Evolutionary conservation across 2,888 invertebrate species (phyloP).

Genomic region (Brenthis ino): DNA sequence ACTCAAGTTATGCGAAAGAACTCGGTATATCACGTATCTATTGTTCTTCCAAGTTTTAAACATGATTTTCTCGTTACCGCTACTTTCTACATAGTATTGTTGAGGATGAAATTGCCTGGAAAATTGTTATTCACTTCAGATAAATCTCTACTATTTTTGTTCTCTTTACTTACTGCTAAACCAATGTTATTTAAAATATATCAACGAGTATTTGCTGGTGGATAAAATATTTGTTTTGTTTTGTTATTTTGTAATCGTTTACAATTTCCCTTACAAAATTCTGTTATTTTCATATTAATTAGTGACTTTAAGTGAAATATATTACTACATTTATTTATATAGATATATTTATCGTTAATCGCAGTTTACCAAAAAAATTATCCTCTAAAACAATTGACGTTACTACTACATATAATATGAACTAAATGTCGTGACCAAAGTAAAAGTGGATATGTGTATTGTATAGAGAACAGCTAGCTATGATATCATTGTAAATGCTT

Average conservation of each 20-base stretch:
- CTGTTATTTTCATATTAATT: too few species aligned
- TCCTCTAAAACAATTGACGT: conserved; percentile 1
- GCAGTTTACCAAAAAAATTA: background rate
- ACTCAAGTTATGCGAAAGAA: conserved; percentile 41
- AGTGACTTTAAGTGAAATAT: too few species aligned
- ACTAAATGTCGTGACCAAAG: conserved; percentile 24
- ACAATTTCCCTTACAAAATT: too few species aligned
- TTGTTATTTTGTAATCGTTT: too few species aligned
- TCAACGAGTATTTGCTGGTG: too few species aligned
- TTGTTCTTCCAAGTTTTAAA: conserved; percentile 52
- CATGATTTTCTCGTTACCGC: conserved; percentile 34
- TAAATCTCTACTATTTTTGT: conserved; percentile 3
- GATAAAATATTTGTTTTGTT: too few species aligned
- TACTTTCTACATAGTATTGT: conserved; percentile 18
- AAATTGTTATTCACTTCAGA: conserved; percentile 23
- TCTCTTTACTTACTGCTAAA: background rate
- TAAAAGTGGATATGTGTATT: conserved; percentile 25
- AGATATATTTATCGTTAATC: background rate
- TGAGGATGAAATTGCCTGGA: conserved; percentile 16
- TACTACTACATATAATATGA: conserved; percentile 5
- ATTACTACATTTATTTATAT: background rate
- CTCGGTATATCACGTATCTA: conserved; percentile 48
- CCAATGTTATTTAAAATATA: too few species aligned
- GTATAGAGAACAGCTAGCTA: conserved; percentile 39
- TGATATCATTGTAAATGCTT: conserved; percentile 46